These are phyloP conservation scores for Monarcha castaneiventris DNA, from an alignment of 2,113 vertebrate species.

Conservation along the genomic window DNA sequence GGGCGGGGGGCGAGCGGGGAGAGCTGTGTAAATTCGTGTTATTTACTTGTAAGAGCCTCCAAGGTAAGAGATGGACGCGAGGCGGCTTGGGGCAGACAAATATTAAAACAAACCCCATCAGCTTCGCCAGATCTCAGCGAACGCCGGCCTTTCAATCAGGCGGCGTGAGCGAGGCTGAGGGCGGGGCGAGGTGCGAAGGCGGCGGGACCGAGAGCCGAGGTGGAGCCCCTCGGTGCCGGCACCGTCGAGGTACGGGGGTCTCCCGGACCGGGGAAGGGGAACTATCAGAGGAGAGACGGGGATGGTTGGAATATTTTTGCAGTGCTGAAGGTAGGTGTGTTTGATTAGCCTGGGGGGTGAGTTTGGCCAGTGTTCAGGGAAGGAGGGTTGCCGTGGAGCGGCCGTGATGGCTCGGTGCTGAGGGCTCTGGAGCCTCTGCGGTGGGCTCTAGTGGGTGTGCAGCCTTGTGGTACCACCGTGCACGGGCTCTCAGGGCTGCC, in stretches of 20 bases:
- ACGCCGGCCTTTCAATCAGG: rapidly evolving
- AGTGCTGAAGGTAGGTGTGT: not conserved
- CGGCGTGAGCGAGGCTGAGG: not conserved
- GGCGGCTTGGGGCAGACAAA: too few relatives aligned
- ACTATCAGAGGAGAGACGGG: rapidly evolving
- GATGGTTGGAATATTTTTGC: rapidly evolving
- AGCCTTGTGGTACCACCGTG: rapidly evolving
- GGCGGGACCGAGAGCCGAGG: not conserved
- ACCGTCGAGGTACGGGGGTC: rapidly evolving
- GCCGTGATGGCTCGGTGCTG: rapidly evolving
- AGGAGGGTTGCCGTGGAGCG: not conserved
- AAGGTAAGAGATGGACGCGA: too few relatives aligned
- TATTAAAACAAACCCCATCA: rapidly evolving
- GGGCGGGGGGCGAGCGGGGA: not conserved
- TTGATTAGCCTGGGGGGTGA: not conserved
- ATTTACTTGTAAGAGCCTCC: not conserved
- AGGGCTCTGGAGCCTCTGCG: rapidly evolving
- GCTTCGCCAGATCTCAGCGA: not conserved
- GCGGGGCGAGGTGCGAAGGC: not conserved
- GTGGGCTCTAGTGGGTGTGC: not conserved
- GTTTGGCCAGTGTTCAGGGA: rapidly evolving
- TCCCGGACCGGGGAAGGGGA: rapidly evolving
- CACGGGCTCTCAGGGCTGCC: not conserved
- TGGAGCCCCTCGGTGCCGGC: not conserved
- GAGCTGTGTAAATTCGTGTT: not conserved